These are phyloP conservation scores for Maconellicoccus hirsutus DNA, from an alignment of 1,140 invertebrate genomes.

Conservation along the genomic window DNA sequence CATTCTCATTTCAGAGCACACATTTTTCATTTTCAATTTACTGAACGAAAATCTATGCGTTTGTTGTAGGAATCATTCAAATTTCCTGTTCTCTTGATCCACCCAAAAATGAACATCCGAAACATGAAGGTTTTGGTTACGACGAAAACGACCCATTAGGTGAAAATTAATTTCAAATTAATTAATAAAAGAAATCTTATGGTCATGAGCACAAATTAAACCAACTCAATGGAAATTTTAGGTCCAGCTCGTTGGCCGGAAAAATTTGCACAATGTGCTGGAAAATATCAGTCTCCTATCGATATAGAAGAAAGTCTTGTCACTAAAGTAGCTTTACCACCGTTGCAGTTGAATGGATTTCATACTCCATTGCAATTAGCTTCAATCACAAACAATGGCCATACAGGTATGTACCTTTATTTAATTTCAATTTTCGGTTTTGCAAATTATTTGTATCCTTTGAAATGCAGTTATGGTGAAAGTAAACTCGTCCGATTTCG, in stretches of 20 bases:
- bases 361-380: conserved; percentile 41
- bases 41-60: not conserved
- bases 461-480: conserved; percentile 30
- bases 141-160: not conserved
- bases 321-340: conserved; percentile 41
- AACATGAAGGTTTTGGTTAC: not conserved
- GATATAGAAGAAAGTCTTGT: conserved; percentile 61
- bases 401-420: conserved; percentile 46
- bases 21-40: too few species aligned
- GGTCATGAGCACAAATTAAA: too few species aligned
- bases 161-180: too few species aligned
- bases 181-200: too few species aligned
- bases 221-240: conserved; percentile 31
- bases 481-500: conserved; percentile 27
- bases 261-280: conserved; percentile 50
- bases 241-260: conserved; percentile 60
- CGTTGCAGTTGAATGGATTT: conserved; percentile 45
- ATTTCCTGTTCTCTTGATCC: not conserved
- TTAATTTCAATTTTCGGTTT: not conserved
- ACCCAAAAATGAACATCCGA: not conserved
- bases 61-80: not conserved
- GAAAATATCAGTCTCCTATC: conserved; percentile 72
- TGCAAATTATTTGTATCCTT: conserved; percentile 25
- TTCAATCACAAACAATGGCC: conserved; percentile 58
- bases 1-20: too few species aligned